phyloP scores from a whole-genome alignment of 2,888 invertebrate genomes.

The Drosophila mayaguana region DNA sequence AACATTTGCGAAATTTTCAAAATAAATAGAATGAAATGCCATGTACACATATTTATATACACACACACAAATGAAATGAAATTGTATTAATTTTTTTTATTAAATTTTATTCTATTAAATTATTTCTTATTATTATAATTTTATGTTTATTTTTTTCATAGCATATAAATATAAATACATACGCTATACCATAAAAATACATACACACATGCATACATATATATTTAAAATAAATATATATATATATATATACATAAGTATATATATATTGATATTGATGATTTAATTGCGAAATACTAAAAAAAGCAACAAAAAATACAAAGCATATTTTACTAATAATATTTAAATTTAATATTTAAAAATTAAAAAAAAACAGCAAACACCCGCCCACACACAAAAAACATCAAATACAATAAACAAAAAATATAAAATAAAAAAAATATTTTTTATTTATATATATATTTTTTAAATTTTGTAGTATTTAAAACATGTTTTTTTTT shows the following conservation, averaged over 20 bases:
- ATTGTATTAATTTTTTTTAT: conserved; percentile 77
- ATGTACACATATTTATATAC: conserved; percentile 67
- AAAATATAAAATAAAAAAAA: conserved; percentile 27
- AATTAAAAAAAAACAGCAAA: conserved; percentile 41
- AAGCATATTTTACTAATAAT: conserved; percentile 68
- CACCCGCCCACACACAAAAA: conserved; percentile 20
- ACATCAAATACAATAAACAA: conserved; percentile 50
- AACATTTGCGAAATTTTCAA: conserved; percentile 51
- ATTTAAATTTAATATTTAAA: conserved; percentile 63
- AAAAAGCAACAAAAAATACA: conserved; percentile 14
- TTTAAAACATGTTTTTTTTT: neutral
- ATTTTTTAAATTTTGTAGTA: conserved; percentile 2
- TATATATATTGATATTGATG: conserved; percentile 28
- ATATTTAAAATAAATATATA: conserved; percentile 34
- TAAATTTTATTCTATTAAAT: conserved; percentile 76
- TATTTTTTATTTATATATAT: conserved; percentile 7
- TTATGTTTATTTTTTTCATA: conserved; percentile 67
- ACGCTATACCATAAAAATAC: conserved; percentile 26
- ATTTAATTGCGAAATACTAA: conserved; percentile 58
- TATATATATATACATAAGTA: conserved; percentile 22
- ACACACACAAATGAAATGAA: conserved; percentile 47
- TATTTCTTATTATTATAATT: conserved; percentile 74
- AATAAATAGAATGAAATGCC: conserved; percentile 48
- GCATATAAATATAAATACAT: conserved; percentile 53
- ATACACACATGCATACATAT: conserved; percentile 1